Base-by-base conservation (phyloP, 2,113 vertebrate species). In the Festucalex cinctus region DNA sequence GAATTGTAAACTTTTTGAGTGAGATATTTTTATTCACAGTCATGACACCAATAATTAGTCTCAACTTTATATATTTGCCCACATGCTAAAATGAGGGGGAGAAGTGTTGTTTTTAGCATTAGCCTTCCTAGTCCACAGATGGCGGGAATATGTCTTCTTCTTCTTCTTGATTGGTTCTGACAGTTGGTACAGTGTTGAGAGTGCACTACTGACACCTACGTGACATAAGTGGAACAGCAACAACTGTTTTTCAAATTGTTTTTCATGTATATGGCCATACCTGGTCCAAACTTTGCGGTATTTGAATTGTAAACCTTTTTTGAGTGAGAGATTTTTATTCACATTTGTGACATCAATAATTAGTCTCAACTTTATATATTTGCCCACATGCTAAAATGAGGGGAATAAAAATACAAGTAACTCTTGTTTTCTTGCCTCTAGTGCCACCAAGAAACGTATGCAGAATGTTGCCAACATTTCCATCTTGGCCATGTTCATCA, bases 401-500 rank as follows among this genome's bases (percentile, higher is more conserved):
- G 4, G 43, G 43, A 16, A 1, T n/a, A 2, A 0, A 59, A 26
- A 44, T 9, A 9, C 32, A 48, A 43, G 2, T 16, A 17, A 2
- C 22, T 0, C 16, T 43, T 65, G 49, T 69, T 12, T 16, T 61
- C 46, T 46, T 49, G 10, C 1, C 39, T 71, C 61, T 28, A 65
- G 95, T 60, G 83, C 93, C 63, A 93, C 90, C 66, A 92, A 93
- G 83, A 88, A 79, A 70, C 91, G 93, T 17, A 94, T 96, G 94
- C 94, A 95, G 88, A 74, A 26, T 0, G 91, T 96, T 36, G 93
- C 93, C 61, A 95, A 93, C 26, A 49, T 94, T 69, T 95, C 94
- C 81, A 92, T 93, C 66, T 46, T 93, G 65, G 93, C 91, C 73
- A 95, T 95, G 93, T 95, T 95, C 66, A 58, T 92, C 66, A 96